Evolutionary conservation across 2,797 vertebrate genomes (phyloP), one percentile per base, ranked within the genome.

Genomic region (Coreius guichenoti): DNA sequence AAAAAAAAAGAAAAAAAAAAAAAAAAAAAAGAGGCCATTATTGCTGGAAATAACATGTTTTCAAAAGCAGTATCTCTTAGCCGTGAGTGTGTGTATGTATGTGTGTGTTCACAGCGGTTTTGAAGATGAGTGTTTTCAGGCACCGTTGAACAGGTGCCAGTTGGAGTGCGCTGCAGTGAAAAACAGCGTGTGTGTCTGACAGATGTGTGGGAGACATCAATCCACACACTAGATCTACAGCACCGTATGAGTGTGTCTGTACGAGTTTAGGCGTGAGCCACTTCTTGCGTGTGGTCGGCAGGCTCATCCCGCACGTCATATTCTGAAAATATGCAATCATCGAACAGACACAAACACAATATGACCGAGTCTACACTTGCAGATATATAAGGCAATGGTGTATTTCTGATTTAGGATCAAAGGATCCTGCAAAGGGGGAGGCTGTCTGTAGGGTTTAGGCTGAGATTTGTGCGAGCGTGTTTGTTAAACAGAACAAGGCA

Each of bases 181-280:
- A 92, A 94, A 94, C 91, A 91, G 91, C 92, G 93, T 73, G 92
- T 76, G 92, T 92, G 93, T 95, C 92, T 94, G 94, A 95, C 93
- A 95, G 92, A 91, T 89, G 91, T 89, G 92, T 92, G 92, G 89
- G 91, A 94, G 90, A 90, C 93, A 93, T 94, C 94, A 81, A 90
- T 94, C 93, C 91, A 93, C 93, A 94, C 93, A 93, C 90, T 85
- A 87, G 87, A 89, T 91, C 90, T 90, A 89, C 86, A 80, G 88
- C 86, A 86, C 90, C 21, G 84, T 90, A 36, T 84, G 86, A 89
- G 85, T n/a, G 49, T 39, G 43, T 72, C 45, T 19, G 31, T 36
- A 39, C 29, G 1, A 43, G 49, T 70, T 54, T 21, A 56, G 67
- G 39, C 29, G 0, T 45, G 39, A 73, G 82, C 11, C 54, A 68